Conservation (phyloP, 2,888 invertebrate genomes). For the Zele albiditarsus region DNA sequence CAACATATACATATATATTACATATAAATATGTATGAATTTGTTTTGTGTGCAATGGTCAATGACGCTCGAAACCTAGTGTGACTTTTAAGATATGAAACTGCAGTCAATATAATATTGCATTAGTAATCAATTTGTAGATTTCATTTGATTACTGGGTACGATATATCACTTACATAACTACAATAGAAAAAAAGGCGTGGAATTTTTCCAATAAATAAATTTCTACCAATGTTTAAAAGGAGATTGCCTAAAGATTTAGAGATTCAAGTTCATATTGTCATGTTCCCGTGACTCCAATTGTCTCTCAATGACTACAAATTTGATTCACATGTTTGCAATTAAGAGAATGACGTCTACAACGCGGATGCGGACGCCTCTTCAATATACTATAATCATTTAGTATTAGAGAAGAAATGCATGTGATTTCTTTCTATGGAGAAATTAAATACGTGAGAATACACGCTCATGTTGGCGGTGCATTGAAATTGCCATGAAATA, state of each 20-base stretch:
- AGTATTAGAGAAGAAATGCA: not conserved
- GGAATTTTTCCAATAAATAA: no score
- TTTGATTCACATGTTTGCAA: no score
- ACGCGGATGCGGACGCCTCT: no score
- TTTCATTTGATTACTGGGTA: not conserved
- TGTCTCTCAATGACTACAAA: no score
- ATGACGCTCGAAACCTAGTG: not conserved
- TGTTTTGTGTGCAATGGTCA: not conserved
- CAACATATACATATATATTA: not conserved
- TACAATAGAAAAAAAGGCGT: not conserved
- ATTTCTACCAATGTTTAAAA: no score
- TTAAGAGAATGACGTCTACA: no score
- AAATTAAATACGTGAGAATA: no score
- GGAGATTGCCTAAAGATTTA: no score
- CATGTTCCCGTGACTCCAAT: no score
- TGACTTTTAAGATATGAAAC: not conserved
- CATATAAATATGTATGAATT: not conserved
- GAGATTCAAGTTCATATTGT: no score
- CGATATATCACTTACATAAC: not conserved
- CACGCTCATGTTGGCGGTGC: not conserved
- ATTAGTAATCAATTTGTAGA: not conserved
- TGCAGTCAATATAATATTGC: not conserved
- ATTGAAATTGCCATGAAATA: slow-evolving; percentile 26
- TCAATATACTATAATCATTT: no score
- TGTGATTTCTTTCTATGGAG: not conserved